Percentiles rank a stretch among this genome's conserved stretches.
These are phyloP conservation scores for Dufourea novaeangliae DNA, from an alignment of 1,140 invertebrate genomes.

Conservation along the genomic window DNA sequence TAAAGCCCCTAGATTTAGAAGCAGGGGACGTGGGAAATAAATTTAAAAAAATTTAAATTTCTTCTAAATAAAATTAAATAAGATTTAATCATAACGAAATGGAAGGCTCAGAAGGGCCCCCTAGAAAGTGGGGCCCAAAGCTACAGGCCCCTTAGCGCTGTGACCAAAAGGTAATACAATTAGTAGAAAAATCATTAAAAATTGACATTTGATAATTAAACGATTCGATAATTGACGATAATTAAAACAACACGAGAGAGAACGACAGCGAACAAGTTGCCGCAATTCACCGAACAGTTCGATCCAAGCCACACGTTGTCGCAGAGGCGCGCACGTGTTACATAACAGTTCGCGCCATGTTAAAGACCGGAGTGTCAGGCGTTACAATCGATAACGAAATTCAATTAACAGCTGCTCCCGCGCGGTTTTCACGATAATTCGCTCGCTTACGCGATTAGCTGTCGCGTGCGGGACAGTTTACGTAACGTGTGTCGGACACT, in stretches of 20 bases:
- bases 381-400: conserved; percentile 45
- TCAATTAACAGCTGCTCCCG: conserved; percentile 39
- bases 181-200: too few relatives aligned
- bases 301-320: not conserved
- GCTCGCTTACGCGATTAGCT: not conserved
- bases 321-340: conserved; percentile 40
- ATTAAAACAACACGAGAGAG: not conserved
- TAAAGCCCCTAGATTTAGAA: too few relatives aligned
- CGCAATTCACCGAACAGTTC: conserved; percentile 5
- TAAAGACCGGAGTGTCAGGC: conserved; percentile 35
- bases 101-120: too few relatives aligned
- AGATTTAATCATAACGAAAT: too few relatives aligned
- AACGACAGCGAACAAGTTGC: not conserved
- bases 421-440: conserved; percentile 13
- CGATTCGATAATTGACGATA: too few relatives aligned
- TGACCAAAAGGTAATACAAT: too few relatives aligned
- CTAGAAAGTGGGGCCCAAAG: too few relatives aligned
- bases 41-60: too few relatives aligned
- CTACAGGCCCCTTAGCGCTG: too few relatives aligned
- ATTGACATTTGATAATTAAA: too few relatives aligned
- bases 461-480: not conserved
- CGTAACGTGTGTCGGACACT: not conserved
- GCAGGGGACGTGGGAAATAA: too few relatives aligned
- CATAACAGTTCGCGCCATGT: conserved; percentile 47
- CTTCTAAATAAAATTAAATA: too few relatives aligned